Conservation (phyloP, 2,797 vertebrate genomes). For the Hozukius guyotensis region DNA sequence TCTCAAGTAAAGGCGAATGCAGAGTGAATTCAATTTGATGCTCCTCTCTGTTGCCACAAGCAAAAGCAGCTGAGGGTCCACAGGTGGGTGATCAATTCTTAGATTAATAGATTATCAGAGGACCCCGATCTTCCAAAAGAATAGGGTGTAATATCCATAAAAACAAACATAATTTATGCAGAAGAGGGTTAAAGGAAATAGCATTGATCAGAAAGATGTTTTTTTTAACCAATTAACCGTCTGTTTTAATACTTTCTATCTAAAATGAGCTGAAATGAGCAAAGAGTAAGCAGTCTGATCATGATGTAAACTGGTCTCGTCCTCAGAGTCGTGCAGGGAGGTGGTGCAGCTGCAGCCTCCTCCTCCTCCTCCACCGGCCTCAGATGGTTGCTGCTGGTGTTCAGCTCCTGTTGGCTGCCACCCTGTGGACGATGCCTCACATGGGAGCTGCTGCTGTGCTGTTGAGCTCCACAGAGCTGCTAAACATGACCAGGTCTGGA, state of each 20-base stretch:
- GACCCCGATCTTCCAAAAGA: neutral
- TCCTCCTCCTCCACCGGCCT: slow-evolving; percentile 42
- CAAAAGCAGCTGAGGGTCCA: too few species aligned
- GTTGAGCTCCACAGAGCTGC: slow-evolving; percentile 72
- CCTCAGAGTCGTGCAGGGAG: slow-evolving; percentile 15
- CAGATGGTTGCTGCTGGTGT: slow-evolving; percentile 64
- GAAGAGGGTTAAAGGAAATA: neutral
- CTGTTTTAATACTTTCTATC: neutral
- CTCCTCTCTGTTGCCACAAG: neutral
- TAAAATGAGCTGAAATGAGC: neutral
- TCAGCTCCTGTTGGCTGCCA: slow-evolving; percentile 79
- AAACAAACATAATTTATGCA: neutral
- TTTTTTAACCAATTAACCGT: neutral
- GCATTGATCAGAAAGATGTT: neutral
- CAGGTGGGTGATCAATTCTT: neutral
- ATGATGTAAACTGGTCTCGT: neutral
- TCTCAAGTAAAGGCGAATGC: neutral
- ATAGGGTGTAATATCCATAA: neutral
- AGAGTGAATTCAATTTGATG: neutral
- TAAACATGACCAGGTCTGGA: slow-evolving; percentile 14
- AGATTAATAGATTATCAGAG: neutral
- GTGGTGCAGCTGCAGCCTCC: slow-evolving; percentile 3
- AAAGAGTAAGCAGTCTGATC: neutral
- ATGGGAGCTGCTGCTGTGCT: slow-evolving; percentile 54
- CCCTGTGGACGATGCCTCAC: slow-evolving; percentile 81